Conservation (phyloP, 2,888 invertebrate species). For the Biston stratarius region DNA sequence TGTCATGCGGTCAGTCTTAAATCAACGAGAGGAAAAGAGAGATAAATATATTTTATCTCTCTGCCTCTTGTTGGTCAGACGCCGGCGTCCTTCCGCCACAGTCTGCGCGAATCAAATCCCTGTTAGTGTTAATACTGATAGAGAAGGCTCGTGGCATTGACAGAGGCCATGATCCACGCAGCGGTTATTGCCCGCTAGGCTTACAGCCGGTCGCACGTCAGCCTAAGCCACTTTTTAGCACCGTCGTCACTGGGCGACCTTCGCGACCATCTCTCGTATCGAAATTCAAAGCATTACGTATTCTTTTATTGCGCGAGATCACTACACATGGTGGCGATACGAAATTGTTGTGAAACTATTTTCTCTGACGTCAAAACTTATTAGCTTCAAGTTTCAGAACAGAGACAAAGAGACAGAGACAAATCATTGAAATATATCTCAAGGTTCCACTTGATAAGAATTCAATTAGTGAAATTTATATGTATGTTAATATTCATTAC, state of each 20-base stretch:
- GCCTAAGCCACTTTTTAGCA: slow-evolving; percentile 45
- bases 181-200: slow-evolving; percentile 78
- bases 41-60: no score
- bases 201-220: slow-evolving; percentile 53
- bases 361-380: neutral
- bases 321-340: slow-evolving; percentile 34
- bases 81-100: no score
- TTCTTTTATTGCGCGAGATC: slow-evolving; percentile 32
- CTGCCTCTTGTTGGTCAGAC: no score
- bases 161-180: slow-evolving; percentile 77
- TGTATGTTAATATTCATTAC: slow-evolving; percentile 50
- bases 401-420: no score
- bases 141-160: slow-evolving; percentile 71
- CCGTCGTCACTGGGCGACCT: slow-evolving; percentile 53
- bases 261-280: slow-evolving; percentile 54
- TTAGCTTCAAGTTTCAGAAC: neutral
- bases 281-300: slow-evolving; percentile 44
- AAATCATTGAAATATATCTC: no score
- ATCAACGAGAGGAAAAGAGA: no score
- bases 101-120: no score
- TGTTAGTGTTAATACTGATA: neutral
- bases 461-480: neutral
- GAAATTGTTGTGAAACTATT: slow-evolving; percentile 34
- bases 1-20: slow-evolving; percentile 37
- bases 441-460: no score